Evolutionary conservation across 2,888 invertebrate genomes (phyloP).

Genomic region (Alsophila aescularia): DNA sequence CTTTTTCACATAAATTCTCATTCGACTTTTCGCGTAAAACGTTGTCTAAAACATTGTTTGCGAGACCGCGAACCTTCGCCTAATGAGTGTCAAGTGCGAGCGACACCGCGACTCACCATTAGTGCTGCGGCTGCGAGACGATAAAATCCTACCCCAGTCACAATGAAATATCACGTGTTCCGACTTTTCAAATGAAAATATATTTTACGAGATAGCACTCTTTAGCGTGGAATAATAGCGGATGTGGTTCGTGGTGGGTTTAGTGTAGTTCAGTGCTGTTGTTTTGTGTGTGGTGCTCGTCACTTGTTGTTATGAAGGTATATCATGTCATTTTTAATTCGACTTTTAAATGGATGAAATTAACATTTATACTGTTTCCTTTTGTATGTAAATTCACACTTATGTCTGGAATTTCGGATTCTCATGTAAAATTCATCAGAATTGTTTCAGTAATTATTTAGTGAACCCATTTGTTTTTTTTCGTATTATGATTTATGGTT

Average conservation of each 20-base stretch:
- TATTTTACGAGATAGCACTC: conserved; percentile 33
- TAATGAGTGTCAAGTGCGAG: conserved; percentile 53
- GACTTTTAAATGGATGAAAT: too few relatives aligned
- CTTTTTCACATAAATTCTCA: conserved; percentile 31
- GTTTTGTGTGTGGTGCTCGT: too few relatives aligned
- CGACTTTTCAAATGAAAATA: conserved; percentile 40
- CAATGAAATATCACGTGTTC: conserved; percentile 42
- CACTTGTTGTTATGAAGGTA: conserved; percentile 14
- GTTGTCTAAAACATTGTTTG: conserved; percentile 45
- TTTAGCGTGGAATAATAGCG: conserved; percentile 17
- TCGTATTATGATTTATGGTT: too few relatives aligned
- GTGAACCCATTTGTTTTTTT: too few relatives aligned
- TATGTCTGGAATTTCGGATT: too few relatives aligned
- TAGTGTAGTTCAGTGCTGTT: conserved; percentile 3
- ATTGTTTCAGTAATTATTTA: too few relatives aligned
- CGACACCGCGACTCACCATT: conserved; percentile 46
- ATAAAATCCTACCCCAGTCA: conserved; percentile 35
- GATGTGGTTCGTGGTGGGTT: conserved; percentile 1
- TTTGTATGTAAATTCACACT: too few relatives aligned
- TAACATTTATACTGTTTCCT: too few relatives aligned
- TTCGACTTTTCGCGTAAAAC: conserved; percentile 36
- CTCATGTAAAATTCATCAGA: too few relatives aligned
- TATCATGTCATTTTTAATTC: neutral
- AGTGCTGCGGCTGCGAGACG: conserved; percentile 35
- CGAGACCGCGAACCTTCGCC: conserved; percentile 37